phyloP scores from a whole-genome alignment of 2,113 vertebrate species.

The Oryzias curvinotus region DNA sequence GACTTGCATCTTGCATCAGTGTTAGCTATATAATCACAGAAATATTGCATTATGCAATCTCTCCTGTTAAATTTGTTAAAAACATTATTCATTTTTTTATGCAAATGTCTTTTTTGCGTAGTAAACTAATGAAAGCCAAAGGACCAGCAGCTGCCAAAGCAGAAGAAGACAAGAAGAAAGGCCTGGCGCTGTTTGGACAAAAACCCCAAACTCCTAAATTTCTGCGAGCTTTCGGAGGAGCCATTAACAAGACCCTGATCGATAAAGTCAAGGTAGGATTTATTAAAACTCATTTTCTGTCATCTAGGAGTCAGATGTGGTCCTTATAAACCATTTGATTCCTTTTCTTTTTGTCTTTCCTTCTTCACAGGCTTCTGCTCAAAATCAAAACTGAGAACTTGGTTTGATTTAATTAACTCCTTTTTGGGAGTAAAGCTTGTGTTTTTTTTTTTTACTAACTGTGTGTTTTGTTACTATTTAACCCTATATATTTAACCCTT shows the following conservation, averaged over 20 bases:
- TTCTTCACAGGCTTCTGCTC: slow-evolving; percentile 10
- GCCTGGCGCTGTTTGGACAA: slow-evolving; percentile 73
- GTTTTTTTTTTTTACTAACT: slow-evolving; percentile 24
- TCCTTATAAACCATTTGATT: background rate
- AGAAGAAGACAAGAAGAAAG: slow-evolving; percentile 72
- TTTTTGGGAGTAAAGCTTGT: slow-evolving; percentile 58
- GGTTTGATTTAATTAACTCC: slow-evolving; percentile 12
- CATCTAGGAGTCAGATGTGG: background rate
- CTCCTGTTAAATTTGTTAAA: too few relatives aligned
- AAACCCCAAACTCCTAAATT: slow-evolving; percentile 85
- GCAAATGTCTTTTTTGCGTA: slow-evolving; percentile 42
- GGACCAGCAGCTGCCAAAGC: slow-evolving; percentile 69
- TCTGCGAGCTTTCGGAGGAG: slow-evolving; percentile 75
- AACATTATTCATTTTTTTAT: background rate
- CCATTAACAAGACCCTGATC: slow-evolving; percentile 46
- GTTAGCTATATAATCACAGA: too few relatives aligned
- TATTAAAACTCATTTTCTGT: background rate
- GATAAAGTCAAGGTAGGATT: slow-evolving; percentile 64
- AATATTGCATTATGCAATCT: too few relatives aligned
- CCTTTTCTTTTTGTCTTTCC: background rate
- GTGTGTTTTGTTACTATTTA: background rate
- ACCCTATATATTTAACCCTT: too few relatives aligned
- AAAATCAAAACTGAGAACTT: background rate
- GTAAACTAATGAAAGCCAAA: slow-evolving; percentile 85
- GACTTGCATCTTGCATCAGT: too few relatives aligned